A percentile compares a stretch with the other conserved stretches of the same genome.
phyloP scores from a whole-genome alignment of 2,113 vertebrate species.

The Nycticebus coucang region DNA sequence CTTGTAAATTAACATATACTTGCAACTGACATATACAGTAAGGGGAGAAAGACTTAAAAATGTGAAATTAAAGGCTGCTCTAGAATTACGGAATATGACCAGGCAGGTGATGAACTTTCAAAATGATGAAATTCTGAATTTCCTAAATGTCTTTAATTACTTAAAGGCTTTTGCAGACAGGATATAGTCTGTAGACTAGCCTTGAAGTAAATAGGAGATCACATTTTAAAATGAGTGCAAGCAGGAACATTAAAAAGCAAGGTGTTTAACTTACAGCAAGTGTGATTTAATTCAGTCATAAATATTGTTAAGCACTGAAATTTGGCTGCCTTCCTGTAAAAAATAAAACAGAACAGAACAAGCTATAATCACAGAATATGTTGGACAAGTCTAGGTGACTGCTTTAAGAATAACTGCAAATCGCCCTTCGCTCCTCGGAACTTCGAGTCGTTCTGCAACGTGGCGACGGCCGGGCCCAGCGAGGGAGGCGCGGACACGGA shows the following conservation, averaged over 20 bases:
- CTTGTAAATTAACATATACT: background rate
- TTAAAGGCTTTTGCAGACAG: background rate
- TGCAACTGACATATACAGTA: background rate
- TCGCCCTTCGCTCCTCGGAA: background rate
- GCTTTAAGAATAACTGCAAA: too few relatives aligned
- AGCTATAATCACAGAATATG: background rate
- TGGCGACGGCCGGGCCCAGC: background rate
- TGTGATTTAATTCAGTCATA: constrained; percentile 22
- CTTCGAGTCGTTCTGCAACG: background rate
- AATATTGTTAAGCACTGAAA: constrained; percentile 23
- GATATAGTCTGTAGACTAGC: background rate
- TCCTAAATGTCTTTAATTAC: background rate
- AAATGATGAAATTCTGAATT: background rate
- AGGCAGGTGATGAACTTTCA: background rate
- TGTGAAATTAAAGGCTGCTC: background rate
- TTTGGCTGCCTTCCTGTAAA: constrained; percentile 40
- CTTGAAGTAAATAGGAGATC: background rate
- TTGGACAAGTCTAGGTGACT: background rate
- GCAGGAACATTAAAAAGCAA: constrained; percentile 37
- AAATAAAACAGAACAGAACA: background rate
- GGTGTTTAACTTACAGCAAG: constrained; percentile 33
- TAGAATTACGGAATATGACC: background rate
- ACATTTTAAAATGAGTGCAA: constrained; percentile 25
- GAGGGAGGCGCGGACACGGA: background rate
- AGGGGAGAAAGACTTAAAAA: background rate